A percentile compares a stretch with the other conserved stretches of the same genome.
Conservation (phyloP, 1,140 invertebrate genomes). For the Gonioctena quinquepunctata region DNA sequence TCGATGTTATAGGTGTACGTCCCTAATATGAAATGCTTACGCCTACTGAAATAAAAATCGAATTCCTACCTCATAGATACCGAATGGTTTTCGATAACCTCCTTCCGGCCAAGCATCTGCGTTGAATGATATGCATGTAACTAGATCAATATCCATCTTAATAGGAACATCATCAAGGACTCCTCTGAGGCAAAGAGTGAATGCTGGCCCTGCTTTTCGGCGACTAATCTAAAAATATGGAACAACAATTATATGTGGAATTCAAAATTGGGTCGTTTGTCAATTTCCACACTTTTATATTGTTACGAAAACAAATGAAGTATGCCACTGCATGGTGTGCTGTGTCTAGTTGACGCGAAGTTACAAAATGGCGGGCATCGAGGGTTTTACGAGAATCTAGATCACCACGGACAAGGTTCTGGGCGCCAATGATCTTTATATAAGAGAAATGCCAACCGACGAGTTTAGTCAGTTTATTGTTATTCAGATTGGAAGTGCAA, state of each 20-base stretch:
- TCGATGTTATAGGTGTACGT: not conserved
- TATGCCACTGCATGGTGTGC: not conserved
- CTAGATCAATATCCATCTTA: not conserved
- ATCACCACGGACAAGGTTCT: not conserved
- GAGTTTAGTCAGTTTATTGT: too few species aligned
- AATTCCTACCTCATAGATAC: not conserved
- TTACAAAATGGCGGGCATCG: not conserved
- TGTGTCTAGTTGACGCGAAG: not conserved
- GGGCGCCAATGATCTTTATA: not conserved
- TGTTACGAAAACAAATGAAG: too few species aligned
- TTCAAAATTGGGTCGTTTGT: not conserved
- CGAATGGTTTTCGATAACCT: not conserved
- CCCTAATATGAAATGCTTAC: not conserved
- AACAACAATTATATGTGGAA: not conserved
- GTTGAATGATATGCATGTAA: not conserved
- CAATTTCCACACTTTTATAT: not conserved
- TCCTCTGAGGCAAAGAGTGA: not conserved
- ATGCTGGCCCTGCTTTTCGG: not conserved
- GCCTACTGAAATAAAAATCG: not conserved
- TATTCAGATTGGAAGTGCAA: too few species aligned
- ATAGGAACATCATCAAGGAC: not conserved
- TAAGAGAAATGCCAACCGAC: not conserved
- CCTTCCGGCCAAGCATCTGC: not conserved
- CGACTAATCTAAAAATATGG: not conserved
- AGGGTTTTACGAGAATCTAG: not conserved